phyloP scores from a whole-genome alignment of 2,113 vertebrate species.

The Thymallus thymallus region DNA sequence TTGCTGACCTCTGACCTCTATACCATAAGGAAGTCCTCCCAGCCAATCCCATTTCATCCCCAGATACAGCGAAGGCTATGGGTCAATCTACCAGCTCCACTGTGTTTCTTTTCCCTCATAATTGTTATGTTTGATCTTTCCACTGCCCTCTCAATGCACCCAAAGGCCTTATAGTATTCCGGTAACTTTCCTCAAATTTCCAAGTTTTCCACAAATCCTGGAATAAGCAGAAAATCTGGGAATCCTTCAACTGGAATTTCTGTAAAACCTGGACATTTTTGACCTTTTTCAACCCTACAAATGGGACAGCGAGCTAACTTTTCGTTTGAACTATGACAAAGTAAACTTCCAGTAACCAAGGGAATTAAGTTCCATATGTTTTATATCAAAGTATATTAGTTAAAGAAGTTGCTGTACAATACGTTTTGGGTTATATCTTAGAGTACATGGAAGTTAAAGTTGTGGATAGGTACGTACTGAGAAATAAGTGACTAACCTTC shows the following conservation, averaged over 20 bases:
- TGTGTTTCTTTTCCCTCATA: slow-evolving; percentile 59
- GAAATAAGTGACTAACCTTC: slow-evolving; percentile 63
- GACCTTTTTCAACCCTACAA: too few relatives aligned
- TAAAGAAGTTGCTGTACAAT: not conserved
- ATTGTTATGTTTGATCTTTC: slow-evolving; percentile 49
- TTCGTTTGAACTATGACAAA: too few relatives aligned
- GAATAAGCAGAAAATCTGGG: slow-evolving; percentile 26
- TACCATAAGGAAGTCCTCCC: slow-evolving; percentile 43
- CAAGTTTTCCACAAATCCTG: slow-evolving; percentile 55
- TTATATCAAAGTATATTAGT: too few relatives aligned
- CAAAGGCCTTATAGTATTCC: not conserved
- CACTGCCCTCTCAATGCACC: slow-evolving; percentile 13
- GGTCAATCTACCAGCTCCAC: slow-evolving; percentile 56
- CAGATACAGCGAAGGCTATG: slow-evolving; percentile 47
- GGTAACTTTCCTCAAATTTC: too few relatives aligned
- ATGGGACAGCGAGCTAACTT: too few relatives aligned
- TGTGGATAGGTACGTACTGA: slow-evolving; percentile 58
- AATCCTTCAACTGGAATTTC: too few relatives aligned
- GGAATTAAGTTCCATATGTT: too few relatives aligned
- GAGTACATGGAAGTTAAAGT: slow-evolving; percentile 39
- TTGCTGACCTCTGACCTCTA: slow-evolving; percentile 25
- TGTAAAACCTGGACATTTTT: too few relatives aligned
- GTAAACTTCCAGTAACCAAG: too few relatives aligned
- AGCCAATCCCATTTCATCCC: slow-evolving; percentile 45
- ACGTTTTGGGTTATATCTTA: not conserved